phyloP scores from a whole-genome alignment of 1,140 invertebrate species.

The Mesaphorura yosii region DNA sequence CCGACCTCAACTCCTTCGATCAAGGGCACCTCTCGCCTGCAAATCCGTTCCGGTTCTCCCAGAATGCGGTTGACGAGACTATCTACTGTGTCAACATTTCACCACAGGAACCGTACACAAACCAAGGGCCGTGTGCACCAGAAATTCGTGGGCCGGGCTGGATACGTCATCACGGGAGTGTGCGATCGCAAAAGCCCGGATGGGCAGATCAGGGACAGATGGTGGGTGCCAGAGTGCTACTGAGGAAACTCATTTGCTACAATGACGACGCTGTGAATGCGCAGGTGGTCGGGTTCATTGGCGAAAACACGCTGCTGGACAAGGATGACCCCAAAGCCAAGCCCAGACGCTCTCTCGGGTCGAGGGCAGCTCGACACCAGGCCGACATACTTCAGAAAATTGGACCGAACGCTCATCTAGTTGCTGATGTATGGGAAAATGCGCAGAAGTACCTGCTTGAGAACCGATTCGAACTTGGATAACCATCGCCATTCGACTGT shows the following conservation, averaged over 20 bases:
- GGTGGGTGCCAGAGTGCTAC: background rate
- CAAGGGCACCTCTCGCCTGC: constrained; percentile 2
- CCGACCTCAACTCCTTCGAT: constrained; percentile 4
- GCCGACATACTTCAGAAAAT: constrained; percentile 7
- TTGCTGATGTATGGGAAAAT: constrained; percentile 9
- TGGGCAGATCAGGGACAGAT: background rate
- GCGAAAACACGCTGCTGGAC: constrained; percentile 6
- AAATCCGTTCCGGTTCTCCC: background rate
- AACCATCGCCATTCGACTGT: background rate
- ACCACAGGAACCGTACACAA: constrained; percentile 9
- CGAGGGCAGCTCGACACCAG: constrained; percentile 6
- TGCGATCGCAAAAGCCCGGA: background rate
- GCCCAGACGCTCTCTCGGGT: too few species aligned
- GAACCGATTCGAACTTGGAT: background rate
- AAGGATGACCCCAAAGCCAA: background rate
- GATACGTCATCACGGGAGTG: constrained; percentile 4
- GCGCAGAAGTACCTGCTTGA: background rate
- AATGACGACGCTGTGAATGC: constrained; percentile 3
- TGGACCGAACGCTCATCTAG: background rate
- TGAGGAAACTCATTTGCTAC: constrained; percentile 8
- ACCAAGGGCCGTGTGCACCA: background rate
- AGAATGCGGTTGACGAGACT: background rate
- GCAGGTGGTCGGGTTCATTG: constrained; percentile 14
- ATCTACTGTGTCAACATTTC: constrained; percentile 6
- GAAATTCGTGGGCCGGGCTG: background rate